Conservation (phyloP, 2,888 invertebrate species). For the Philonicus albiceps region DNA sequence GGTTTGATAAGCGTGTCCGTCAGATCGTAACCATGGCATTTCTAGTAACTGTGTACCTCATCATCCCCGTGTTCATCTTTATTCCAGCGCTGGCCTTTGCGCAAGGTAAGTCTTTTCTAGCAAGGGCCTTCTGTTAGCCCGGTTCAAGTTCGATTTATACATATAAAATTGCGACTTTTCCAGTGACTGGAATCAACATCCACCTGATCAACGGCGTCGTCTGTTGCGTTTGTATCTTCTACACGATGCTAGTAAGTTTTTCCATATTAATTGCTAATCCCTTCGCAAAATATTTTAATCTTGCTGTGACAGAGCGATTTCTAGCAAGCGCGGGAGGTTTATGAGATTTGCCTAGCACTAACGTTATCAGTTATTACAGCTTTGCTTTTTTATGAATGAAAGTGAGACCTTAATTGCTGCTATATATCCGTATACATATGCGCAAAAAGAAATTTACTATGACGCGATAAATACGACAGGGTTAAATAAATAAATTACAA, state of each 20-base stretch:
- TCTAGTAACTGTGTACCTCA: conserved; percentile 54
- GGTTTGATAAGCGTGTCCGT: conserved; percentile 57
- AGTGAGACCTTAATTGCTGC: background rate
- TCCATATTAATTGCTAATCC: background rate
- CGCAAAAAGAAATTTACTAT: background rate
- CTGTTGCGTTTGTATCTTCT: conserved; percentile 67
- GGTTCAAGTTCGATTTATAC: background rate
- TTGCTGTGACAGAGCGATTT: background rate
- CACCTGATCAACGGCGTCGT: conserved; percentile 67
- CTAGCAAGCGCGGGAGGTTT: background rate
- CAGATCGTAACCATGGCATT: conserved; percentile 57
- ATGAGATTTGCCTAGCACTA: background rate
- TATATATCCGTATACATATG: background rate
- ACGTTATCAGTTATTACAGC: background rate
- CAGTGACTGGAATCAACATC: conserved; percentile 68
- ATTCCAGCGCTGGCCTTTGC: conserved; percentile 51
- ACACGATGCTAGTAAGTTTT: conserved; percentile 68
- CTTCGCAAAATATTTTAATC: background rate
- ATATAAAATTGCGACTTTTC: conserved; percentile 46
- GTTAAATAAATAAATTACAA: background rate
- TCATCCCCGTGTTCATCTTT: conserved; percentile 59
- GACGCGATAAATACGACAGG: background rate
- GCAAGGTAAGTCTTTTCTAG: conserved; percentile 39
- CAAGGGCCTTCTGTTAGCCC: background rate
- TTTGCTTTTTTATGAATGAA: background rate